Percentiles rank a stretch among this genome's conserved stretches.
These are phyloP conservation scores for Otolemur garnettii DNA, from an alignment of 2,113 vertebrate species.

Conservation along the genomic window DNA sequence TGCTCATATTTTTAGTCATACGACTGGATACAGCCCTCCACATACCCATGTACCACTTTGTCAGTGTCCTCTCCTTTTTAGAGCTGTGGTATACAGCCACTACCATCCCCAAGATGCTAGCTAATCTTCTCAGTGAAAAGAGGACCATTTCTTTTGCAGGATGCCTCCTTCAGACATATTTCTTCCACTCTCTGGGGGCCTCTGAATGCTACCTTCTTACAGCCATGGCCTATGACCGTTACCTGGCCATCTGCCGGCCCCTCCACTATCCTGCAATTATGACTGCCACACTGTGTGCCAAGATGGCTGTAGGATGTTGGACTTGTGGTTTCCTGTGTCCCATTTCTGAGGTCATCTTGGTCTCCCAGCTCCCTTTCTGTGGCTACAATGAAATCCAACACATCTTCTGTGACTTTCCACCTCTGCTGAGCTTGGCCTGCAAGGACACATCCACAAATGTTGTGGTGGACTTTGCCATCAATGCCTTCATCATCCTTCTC, in stretches of 20 bases:
- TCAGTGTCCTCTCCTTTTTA: constrained; percentile 83
- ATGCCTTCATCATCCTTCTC: constrained; percentile 83
- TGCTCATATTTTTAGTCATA: constrained; percentile 78
- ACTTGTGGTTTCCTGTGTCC: constrained; percentile 82
- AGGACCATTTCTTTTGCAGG: constrained; percentile 82
- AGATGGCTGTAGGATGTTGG: constrained; percentile 79
- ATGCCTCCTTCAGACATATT: constrained; percentile 85
- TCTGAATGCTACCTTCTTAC: constrained; percentile 85
- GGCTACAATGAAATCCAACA: constrained; percentile 81
- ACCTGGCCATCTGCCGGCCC: constrained; percentile 84
- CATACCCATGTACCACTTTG: constrained; percentile 85
- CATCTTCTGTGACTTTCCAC: constrained; percentile 86
- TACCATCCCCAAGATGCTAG: constrained; percentile 85
- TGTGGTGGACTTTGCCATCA: constrained; percentile 83
- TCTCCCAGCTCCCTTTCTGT: constrained; percentile 84
- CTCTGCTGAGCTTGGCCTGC: constrained; percentile 83
- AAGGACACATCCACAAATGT: constrained; percentile 83
- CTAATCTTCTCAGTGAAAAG: constrained; percentile 79
- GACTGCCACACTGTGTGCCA: constrained; percentile 73
- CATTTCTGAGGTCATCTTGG: constrained; percentile 82
- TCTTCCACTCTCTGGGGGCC: constrained; percentile 84
- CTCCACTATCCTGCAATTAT: constrained; percentile 83
- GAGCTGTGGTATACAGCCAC: constrained; percentile 84
- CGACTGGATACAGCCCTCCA: constrained; percentile 67
- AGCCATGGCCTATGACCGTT: constrained; percentile 84